Conservation (phyloP, 53 echinoderm and acorn worm species). For the Antedon mediterranea region DNA sequence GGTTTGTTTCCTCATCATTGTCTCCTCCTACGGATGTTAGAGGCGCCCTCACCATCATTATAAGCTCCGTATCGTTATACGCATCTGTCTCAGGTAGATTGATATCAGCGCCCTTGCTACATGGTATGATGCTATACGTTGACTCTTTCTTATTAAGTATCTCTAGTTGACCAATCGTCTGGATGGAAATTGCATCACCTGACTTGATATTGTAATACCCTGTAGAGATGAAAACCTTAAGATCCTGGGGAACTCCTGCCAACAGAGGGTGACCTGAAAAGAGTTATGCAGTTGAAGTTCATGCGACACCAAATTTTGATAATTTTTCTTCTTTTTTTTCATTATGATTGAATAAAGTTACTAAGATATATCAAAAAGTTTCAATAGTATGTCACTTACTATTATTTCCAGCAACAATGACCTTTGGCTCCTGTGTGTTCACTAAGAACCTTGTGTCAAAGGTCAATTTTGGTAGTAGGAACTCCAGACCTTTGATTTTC, state of each 20-base stretch:
- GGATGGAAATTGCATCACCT: slow-evolving; percentile 42
- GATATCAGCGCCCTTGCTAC: slow-evolving; percentile 13
- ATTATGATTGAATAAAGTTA: no score
- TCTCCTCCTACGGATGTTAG: background rate
- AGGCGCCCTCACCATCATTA: slow-evolving; percentile 7
- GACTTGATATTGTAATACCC: slow-evolving; percentile 41
- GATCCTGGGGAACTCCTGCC: slow-evolving; percentile 60
- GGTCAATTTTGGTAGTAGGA: slow-evolving; percentile 17
- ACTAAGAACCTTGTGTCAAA: background rate
- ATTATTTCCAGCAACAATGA: background rate
- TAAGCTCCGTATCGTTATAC: slow-evolving; percentile 19
- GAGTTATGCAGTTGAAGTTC: background rate
- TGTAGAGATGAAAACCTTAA: slow-evolving; percentile 46
- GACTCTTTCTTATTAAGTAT: slow-evolving; percentile 34
- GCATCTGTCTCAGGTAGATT: slow-evolving; percentile 22
- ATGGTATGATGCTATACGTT: slow-evolving; percentile 21
- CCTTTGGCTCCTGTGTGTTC: background rate
- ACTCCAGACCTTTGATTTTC: slow-evolving; percentile 42
- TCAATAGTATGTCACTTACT: background rate
- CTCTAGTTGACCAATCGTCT: slow-evolving; percentile 29
- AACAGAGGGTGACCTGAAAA: slow-evolving; percentile 25
- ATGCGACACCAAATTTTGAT: background rate
- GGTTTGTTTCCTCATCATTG: background rate
- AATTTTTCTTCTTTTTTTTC: no score
- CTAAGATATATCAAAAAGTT: no score